Percentiles rank a stretch among this genome's conserved stretches.
Evolutionary conservation across 2,797 vertebrate species (phyloP).

Genomic region (Gadopsis bispinosus): DNA sequence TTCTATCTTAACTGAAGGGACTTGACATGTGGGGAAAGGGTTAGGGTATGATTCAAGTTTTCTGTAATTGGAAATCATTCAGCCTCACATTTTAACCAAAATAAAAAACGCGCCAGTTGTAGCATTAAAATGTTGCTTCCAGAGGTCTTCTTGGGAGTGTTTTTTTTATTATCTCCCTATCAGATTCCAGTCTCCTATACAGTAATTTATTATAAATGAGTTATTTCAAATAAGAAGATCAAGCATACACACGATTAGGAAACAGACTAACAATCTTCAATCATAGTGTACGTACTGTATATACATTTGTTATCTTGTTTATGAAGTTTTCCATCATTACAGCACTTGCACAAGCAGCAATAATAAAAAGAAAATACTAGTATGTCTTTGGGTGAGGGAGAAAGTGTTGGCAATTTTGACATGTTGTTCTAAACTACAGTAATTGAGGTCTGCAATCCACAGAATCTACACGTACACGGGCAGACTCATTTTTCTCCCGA

Average conservation of each 20-base stretch:
- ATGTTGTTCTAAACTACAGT: constrained; percentile 70
- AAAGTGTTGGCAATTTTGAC: constrained; percentile 56
- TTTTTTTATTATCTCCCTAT: constrained; percentile 49
- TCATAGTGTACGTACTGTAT: constrained; percentile 38
- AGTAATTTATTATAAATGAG: constrained; percentile 55
- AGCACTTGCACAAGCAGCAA: constrained; percentile 25
- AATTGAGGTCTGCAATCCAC: constrained; percentile 66
- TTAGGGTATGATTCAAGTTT: constrained; percentile 60
- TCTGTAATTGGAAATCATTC: constrained; percentile 70
- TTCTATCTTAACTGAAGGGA: constrained; percentile 77
- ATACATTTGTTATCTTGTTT: constrained; percentile 57
- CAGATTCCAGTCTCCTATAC: constrained; percentile 48
- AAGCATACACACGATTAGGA: constrained; percentile 28
- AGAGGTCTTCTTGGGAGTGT: constrained; percentile 28
- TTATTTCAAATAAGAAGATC: constrained; percentile 56
- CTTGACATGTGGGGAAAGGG: constrained; percentile 76
- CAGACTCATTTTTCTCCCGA: constrained; percentile 64
- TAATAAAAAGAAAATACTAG: constrained; percentile 36
- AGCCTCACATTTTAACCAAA: constrained; percentile 58
- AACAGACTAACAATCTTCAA: constrained; percentile 59
- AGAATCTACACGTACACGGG: constrained; percentile 58
- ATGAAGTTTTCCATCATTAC: constrained; percentile 39
- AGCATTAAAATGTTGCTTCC: constrained; percentile 39
- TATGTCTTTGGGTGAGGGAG: constrained; percentile 27
- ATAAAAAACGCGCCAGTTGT: constrained; percentile 59